Conservation (phyloP, 92 coral and sea anemone species). For the Muricea muricata region DNA sequence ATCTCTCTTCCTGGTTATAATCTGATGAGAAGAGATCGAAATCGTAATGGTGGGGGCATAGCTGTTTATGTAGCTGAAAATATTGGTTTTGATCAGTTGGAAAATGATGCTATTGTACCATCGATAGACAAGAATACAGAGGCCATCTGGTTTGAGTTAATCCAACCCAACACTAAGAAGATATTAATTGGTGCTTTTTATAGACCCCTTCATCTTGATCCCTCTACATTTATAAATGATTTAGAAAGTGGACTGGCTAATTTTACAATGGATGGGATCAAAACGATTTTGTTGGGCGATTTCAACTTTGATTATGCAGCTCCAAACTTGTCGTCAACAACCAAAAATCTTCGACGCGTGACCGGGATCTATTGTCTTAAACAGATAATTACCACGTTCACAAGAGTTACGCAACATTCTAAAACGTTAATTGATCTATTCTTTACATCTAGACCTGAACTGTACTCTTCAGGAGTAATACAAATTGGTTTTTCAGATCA, state of each 20-base stretch:
- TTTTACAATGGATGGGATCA: background rate
- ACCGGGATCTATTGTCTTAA: too few species aligned
- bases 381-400: too few species aligned
- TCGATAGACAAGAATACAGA: slow-evolving; percentile 7
- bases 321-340: too few species aligned
- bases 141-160: slow-evolving; percentile 65
- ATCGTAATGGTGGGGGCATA: too few species aligned
- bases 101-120: background rate
- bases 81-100: background rate
- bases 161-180: slow-evolving; percentile 59
- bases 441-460: too few species aligned
- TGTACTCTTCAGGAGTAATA: too few species aligned
- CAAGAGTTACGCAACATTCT: too few species aligned
- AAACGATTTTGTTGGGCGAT: background rate
- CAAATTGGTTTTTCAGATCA: too few species aligned
- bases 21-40: too few species aligned
- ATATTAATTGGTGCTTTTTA: slow-evolving; percentile 61
- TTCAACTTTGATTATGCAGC: too few species aligned
- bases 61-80: background rate
- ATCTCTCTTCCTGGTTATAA: slow-evolving; percentile 53
- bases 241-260: slow-evolving; percentile 43
- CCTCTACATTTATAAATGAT: slow-evolving; percentile 24
- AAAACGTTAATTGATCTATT: too few species aligned
- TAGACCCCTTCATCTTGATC: slow-evolving; percentile 54
- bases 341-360: too few species aligned